These are phyloP conservation scores for Poeciliopsis occidentalis DNA, from an alignment of 2,113 vertebrate species.

Conservation along the genomic window DNA sequence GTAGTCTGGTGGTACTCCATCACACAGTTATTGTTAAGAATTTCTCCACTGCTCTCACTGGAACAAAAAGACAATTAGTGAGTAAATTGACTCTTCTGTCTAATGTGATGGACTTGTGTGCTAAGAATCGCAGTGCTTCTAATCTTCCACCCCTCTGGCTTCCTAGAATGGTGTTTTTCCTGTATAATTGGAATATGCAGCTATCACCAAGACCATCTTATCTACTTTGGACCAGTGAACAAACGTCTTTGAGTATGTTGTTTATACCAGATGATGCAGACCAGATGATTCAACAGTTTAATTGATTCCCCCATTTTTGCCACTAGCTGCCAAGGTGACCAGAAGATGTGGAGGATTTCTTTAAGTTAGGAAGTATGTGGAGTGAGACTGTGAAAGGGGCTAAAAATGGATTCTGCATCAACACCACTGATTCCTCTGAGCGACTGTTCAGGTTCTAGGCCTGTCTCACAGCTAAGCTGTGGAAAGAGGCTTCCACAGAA, in stretches of 20 bases:
- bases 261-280: slow-evolving; percentile 10
- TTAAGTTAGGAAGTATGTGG: slow-evolving; percentile 57
- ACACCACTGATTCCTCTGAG: slow-evolving; percentile 61
- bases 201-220: neutral
- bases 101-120: neutral
- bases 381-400: slow-evolving; percentile 37
- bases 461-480: slow-evolving; percentile 50
- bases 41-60: slow-evolving; percentile 95
- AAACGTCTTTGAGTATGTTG: slow-evolving; percentile 3
- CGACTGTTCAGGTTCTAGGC: slow-evolving; percentile 62
- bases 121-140: neutral
- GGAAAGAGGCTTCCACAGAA: slow-evolving; percentile 9
- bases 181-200: slow-evolving; percentile 10
- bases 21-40: slow-evolving; percentile 96
- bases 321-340: slow-evolving; percentile 35
- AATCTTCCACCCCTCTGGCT: neutral
- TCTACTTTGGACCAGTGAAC: neutral
- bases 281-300: slow-evolving; percentile 30
- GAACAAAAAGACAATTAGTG: slow-evolving; percentile 14
- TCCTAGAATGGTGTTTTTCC: slow-evolving; percentile 1
- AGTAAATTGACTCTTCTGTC: slow-evolving; percentile 9
- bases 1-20: slow-evolving; percentile 98
- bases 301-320: slow-evolving; percentile 8
- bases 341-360: slow-evolving; percentile 34
- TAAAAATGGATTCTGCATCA: slow-evolving; percentile 67